Evolutionary conservation across 2,797 vertebrate species (phyloP).

Genomic region (Acanthurus lineatus): DNA sequence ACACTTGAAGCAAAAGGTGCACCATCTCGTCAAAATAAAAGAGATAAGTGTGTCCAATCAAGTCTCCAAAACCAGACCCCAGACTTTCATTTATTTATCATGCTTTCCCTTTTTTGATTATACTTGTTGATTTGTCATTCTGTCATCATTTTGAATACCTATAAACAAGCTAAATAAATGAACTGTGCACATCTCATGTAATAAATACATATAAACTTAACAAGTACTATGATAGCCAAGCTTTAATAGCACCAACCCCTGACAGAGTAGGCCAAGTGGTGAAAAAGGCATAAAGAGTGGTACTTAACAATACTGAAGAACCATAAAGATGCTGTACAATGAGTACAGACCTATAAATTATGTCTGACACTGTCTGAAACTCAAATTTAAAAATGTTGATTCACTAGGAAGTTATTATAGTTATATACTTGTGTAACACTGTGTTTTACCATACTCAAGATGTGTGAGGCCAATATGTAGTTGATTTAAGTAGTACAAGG

Average conservation of each 20-base stretch:
- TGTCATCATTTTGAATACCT: background rate
- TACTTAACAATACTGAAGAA: background rate
- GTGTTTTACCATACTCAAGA: background rate
- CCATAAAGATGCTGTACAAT: too few species aligned
- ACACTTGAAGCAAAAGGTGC: slow-evolving; percentile 13
- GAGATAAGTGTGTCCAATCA: background rate
- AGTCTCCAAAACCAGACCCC: background rate
- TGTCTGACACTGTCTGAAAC: background rate
- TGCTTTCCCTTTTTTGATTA: background rate
- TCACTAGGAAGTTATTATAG: background rate
- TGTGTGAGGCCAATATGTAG: background rate
- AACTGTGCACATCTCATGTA: background rate
- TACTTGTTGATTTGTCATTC: background rate
- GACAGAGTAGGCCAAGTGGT: too few species aligned
- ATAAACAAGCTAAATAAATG: background rate
- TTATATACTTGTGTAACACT: background rate
- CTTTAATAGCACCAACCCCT: background rate
- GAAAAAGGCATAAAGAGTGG: background rate
- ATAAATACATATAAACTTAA: too few species aligned
- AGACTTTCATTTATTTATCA: background rate
- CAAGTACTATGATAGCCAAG: background rate
- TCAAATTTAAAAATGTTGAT: background rate
- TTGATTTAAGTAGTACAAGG: too few species aligned
- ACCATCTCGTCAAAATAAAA: background rate
- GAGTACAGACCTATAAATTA: too few species aligned